These are phyloP conservation scores for Drosophila phalerata DNA, from an alignment of 2,888 invertebrate species.

Conservation along the genomic window DNA sequence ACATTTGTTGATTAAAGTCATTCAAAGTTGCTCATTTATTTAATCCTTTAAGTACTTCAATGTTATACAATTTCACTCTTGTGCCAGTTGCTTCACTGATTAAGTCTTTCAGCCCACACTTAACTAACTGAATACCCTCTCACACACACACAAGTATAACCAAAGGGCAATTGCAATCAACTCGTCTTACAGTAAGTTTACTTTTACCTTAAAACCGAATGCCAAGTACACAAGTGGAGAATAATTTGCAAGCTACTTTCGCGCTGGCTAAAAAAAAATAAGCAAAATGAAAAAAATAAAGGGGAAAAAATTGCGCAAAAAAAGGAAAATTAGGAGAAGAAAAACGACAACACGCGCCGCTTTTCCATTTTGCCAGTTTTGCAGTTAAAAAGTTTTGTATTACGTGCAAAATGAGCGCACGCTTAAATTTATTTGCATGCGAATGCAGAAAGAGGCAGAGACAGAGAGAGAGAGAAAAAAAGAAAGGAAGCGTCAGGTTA, in stretches of 20 bases:
- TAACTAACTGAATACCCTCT: constrained; percentile 18
- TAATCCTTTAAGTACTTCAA: constrained; percentile 14
- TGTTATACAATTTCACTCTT: constrained; percentile 8
- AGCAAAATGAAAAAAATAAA: constrained; percentile 9
- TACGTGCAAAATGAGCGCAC: constrained; percentile 72
- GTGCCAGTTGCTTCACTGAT: constrained; percentile 17
- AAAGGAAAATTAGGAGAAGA: constrained; percentile 43
- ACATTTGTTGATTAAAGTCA: constrained; percentile 3
- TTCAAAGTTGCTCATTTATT: constrained; percentile 1
- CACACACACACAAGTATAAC: constrained; percentile 1
- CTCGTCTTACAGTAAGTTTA: constrained; percentile 48
- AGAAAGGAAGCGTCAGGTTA: not conserved
- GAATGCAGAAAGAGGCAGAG: constrained; percentile 17
- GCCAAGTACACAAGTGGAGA: constrained; percentile 42
- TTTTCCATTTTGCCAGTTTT: constrained; percentile 41
- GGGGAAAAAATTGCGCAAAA: constrained; percentile 9
- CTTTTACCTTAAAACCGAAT: constrained; percentile 63
- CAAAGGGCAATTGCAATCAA: constrained; percentile 44
- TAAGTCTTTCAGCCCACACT: constrained; percentile 22
- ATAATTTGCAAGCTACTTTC: constrained; percentile 42
- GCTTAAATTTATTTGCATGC: constrained; percentile 69
- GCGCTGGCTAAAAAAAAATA: constrained; percentile 12
- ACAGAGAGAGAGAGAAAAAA: not conserved
- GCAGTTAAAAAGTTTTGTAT: constrained; percentile 69
- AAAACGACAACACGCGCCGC: constrained; percentile 65